Evolutionary conservation across 1,140 invertebrate genomes (phyloP).

Genomic region (Atta colombica): DNA sequence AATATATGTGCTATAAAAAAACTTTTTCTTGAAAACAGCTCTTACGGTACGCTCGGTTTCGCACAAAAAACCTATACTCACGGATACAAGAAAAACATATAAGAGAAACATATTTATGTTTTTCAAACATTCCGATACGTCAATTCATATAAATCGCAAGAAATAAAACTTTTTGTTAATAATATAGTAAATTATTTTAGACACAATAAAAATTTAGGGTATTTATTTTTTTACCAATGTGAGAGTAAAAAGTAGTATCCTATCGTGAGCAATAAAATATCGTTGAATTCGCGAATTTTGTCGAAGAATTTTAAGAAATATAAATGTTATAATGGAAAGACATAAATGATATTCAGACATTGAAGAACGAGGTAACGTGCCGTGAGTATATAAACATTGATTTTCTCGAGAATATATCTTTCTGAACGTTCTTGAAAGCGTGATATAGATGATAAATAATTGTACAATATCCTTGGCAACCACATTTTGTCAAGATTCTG

Average conservation of each 20-base stretch:
- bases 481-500: constrained; percentile 14
- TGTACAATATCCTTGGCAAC: constrained; percentile 37
- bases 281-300: constrained; percentile 32
- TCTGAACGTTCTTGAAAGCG: constrained; percentile 13
- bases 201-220: constrained; percentile 45
- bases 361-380: constrained; percentile 13
- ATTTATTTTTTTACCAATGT: constrained; percentile 59
- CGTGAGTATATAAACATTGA: constrained; percentile 30
- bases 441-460: constrained; percentile 40
- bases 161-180: constrained; percentile 37
- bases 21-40: neutral
- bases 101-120: constrained; percentile 6
- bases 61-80: constrained; percentile 30
- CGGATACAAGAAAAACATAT: neutral
- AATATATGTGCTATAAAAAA: neutral
- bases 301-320: constrained; percentile 36
- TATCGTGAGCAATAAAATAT: constrained; percentile 58
- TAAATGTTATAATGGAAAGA: constrained; percentile 3
- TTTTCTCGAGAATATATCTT: constrained; percentile 23
- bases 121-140: constrained; percentile 19
- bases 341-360: constrained; percentile 27
- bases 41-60: neutral
- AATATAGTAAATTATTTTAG: constrained; percentile 54
- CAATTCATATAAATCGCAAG: constrained; percentile 32
- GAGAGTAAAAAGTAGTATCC: constrained; percentile 54